Base-by-base conservation (phyloP, 2,113 vertebrate species). In the Hoplias malabaricus region DNA sequence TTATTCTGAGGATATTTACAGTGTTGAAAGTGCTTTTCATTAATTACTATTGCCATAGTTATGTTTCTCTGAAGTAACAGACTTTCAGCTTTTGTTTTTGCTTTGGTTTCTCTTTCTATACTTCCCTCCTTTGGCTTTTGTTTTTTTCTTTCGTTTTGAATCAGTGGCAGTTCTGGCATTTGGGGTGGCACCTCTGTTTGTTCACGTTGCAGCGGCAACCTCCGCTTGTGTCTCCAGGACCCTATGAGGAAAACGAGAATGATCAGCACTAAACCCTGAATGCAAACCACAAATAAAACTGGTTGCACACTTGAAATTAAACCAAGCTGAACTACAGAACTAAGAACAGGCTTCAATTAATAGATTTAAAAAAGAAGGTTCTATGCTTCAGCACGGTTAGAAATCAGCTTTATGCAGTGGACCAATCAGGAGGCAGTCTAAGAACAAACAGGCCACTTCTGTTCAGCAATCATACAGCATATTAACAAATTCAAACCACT, bases 141-240 rank as follows among this genome's bases (percentile, higher is more conserved):
- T 7, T 7, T 27, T 5, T 16, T 33, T 34, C 36, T 70, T 29
- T 67, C n/a, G 43, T 31, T 21, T 31, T 54, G 46, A 27, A 25
- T 92, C 84, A 96, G 89, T 95, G 94, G 83, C 94, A 96, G 81
- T 96, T 96, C 81, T 95, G 94, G 82, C 94, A 96, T 65, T 80
- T 90, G 3, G 94, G 94, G 69, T 96, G 94, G 70, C 94, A 96
- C 80, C 91, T 90, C 78, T 93, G 91, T 6, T 92, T 92, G 16
- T 94, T 93, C 66, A 95, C 69, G 2, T 94, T 95, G 86, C 94
- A 96, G 53, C 89, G 93, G 36, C 94, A 96, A 8, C 94, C 94
- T 0, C 90, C 94, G 0, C 92, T 94, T 13, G 91, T 94, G 88
- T 96, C 94, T 19, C 94, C 94, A 0, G 94, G 94, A 79, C 94